phyloP scores from a whole-genome alignment of 2,888 invertebrate species.

The Galerucella nymphaeae region DNA sequence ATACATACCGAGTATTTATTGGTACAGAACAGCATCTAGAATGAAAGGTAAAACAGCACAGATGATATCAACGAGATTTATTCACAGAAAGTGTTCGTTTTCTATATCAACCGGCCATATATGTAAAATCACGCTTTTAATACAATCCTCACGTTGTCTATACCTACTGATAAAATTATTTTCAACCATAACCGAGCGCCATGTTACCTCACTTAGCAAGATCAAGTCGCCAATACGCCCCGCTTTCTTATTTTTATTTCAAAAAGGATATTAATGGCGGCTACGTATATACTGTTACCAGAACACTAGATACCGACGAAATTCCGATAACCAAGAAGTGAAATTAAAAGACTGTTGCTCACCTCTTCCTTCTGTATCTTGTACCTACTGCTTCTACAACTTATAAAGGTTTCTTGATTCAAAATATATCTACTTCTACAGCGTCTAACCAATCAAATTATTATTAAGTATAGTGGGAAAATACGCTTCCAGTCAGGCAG shows the following conservation, averaged over 20 bases:
- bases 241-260: slow-evolving; percentile 12
- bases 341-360: neutral
- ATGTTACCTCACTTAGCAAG: slow-evolving; percentile 37
- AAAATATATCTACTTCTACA: no score
- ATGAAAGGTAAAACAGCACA: slow-evolving; percentile 35
- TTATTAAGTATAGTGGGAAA: no score
- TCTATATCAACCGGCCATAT: slow-evolving; percentile 43
- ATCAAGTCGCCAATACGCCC: slow-evolving; percentile 19
- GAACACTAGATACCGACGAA: neutral
- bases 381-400: no score
- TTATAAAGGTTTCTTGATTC: no score
- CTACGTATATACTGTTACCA: neutral
- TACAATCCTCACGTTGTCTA: slow-evolving; percentile 39
- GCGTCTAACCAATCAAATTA: no score
- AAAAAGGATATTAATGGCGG: neutral
- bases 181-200: slow-evolving; percentile 47
- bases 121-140: slow-evolving; percentile 47
- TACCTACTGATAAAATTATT: slow-evolving; percentile 51
- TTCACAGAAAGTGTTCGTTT: slow-evolving; percentile 44
- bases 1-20: slow-evolving; percentile 26
- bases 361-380: no score
- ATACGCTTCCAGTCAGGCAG: no score
- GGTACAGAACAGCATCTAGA: slow-evolving; percentile 23
- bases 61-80: slow-evolving; percentile 43
- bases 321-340: neutral